A percentile compares a stretch with the other conserved stretches of the same genome.
Conservation (phyloP, 1,140 invertebrate genomes). For the Pseudachorutes palmiensis region DNA sequence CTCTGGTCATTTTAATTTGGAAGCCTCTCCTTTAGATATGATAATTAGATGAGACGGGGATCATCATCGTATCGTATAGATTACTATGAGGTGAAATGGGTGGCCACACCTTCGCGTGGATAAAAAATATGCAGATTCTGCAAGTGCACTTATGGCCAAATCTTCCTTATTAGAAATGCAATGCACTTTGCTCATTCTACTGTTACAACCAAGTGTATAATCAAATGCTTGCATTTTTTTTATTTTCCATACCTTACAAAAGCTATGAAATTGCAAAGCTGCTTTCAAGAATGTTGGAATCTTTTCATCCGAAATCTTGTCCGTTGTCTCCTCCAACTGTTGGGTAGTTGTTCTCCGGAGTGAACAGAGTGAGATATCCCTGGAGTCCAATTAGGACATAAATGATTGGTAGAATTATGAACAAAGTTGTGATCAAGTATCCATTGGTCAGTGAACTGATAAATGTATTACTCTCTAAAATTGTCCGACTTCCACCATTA, state of each 20-base stretch:
- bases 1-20: slow-evolving; percentile 7
- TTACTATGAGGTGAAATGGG: not conserved
- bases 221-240: too few species aligned
- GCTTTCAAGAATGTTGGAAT: too few species aligned
- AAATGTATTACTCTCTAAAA: not conserved
- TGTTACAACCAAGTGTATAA: too few species aligned
- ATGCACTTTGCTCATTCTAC: too few species aligned
- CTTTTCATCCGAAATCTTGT: slow-evolving; percentile 4
- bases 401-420: slow-evolving; percentile 1
- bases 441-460: not conserved
- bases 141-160: too few species aligned
- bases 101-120: not conserved
- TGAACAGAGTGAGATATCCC: not conserved
- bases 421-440: not conserved
- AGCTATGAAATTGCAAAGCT: too few species aligned
- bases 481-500: not conserved
- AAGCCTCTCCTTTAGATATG: slow-evolving; percentile 17
- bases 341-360: not conserved
- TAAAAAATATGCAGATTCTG: not conserved
- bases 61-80: not conserved
- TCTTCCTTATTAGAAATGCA: too few species aligned
- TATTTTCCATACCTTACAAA: too few species aligned
- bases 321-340: not conserved
- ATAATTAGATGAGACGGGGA: slow-evolving; percentile 10
- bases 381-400: slow-evolving; percentile 1